Evolutionary conservation across 35 echinoderm and acorn worm genomes (phyloP).

Genomic region (Ophioderma brevispina): DNA sequence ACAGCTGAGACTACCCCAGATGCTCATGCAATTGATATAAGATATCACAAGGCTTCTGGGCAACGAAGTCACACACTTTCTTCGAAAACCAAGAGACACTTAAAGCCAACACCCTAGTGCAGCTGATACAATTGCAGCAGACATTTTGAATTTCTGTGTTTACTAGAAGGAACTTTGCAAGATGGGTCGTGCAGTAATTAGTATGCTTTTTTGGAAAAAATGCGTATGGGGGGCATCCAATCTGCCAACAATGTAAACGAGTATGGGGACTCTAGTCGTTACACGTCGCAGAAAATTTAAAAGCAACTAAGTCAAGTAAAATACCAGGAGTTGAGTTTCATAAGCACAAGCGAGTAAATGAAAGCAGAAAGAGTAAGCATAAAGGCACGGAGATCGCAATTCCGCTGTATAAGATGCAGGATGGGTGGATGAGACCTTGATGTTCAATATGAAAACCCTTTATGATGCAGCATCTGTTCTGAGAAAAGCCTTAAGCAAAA

Average conservation of each 20-base stretch:
- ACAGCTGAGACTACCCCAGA: too few relatives aligned
- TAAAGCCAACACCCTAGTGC: too few relatives aligned
- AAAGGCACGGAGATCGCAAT: neutral
- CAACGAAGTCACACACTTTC: too few relatives aligned
- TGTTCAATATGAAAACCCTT: too few relatives aligned
- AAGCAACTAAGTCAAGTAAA: neutral
- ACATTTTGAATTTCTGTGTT: slow-evolving; percentile 22
- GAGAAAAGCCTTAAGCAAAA: neutral
- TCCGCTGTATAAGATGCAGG: neutral
- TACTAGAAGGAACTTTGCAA: neutral
- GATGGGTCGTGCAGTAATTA: slow-evolving; percentile 12
- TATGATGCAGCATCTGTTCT: too few relatives aligned
- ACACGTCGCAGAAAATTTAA: neutral
- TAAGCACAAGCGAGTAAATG: neutral
- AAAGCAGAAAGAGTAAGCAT: neutral
- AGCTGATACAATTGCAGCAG: slow-evolving; percentile 9
- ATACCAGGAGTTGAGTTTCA: neutral
- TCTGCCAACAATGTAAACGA: neutral
- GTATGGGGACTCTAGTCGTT: neutral
- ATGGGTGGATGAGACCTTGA: neutral
- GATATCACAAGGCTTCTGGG: too few relatives aligned
- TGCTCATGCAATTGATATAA: too few relatives aligned
- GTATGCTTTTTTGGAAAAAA: neutral
- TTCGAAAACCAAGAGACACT: too few relatives aligned
- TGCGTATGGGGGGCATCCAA: neutral